A percentile compares a stretch with the other conserved stretches of the same genome.
Conservation (phyloP, 2,113 vertebrate genomes). For the Chlorocebus sabaeus region DNA sequence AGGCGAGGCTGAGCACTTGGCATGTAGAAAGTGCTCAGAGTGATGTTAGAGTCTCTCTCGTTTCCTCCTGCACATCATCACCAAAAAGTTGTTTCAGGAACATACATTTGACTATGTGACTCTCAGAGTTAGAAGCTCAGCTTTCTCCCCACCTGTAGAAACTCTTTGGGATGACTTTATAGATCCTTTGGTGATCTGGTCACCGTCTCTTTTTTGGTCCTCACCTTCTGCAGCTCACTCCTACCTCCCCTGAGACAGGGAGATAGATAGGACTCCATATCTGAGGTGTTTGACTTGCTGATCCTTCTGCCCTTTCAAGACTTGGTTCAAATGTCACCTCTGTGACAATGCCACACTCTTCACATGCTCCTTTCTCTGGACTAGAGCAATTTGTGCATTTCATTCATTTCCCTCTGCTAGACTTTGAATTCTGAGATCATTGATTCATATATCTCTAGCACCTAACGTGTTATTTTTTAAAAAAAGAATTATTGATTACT, state of each 20-base stretch:
- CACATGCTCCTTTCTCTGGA: neutral
- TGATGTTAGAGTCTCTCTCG: neutral
- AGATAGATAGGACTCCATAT: neutral
- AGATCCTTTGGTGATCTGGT: neutral
- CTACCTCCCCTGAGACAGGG: neutral
- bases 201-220: neutral
- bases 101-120: neutral
- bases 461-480: neutral
- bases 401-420: neutral
- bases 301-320: neutral
- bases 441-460: neutral
- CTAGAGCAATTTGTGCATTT: fast-evolving
- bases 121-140: neutral
- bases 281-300: neutral
- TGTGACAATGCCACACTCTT: neutral
- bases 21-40: neutral
- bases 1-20: neutral
- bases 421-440: neutral
- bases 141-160: neutral
- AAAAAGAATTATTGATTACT: neutral
- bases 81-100: neutral
- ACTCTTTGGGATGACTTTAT: neutral
- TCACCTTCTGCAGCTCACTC: neutral
- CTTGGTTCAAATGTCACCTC: neutral
- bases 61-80: neutral